Base-by-base conservation (phyloP, 1,140 invertebrate genomes). In the Drosophila athabasca region DNA sequence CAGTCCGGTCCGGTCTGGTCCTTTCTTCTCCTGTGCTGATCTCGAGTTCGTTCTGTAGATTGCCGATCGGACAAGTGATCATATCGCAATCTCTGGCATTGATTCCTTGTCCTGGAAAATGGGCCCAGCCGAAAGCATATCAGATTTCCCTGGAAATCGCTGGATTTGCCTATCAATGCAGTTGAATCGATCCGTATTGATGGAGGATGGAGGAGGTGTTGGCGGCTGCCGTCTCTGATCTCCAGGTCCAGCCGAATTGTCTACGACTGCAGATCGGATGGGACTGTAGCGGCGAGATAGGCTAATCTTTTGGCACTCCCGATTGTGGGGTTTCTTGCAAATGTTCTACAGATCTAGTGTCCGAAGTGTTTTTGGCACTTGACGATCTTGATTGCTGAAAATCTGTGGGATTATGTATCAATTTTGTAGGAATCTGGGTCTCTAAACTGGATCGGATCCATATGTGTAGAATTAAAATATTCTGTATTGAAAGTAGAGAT, bases 61-160 rank as follows among this genome's bases (percentile, higher is more conserved):
- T 68, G 84, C 50, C 48, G 78, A 85, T 82, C 82, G 64, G 51
- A 88, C 78, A 87, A 85, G 78, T 79, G 74, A 87, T 87, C 82
- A 78, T 77, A 57, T 62, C 62, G 58, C 35, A 61, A 80, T 74
- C 58, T 60, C 35, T 9, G 13, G 46, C 64, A n/a, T 70, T 55
- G 58, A 59, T 55, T 61, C 50, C 65, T 54, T 22, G 41, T 11
- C 45, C 46, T n/a, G 41, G 50, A 66, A 74, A 68, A 75, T 78
- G 46, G 64, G 31, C 31, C 46, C 43, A 53, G 49, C 53, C 67
- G 43, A 31, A 31, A 31, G 29, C 29, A 31, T 88, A 88, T 88
- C 79, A 68, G 59, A 83, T 89, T 87, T 88, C 75, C 9, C 1
- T 8, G 45, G 71, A 88, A 88, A 88, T 82, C 43, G 48, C 65